Evolutionary conservation across 2,797 vertebrate genomes (phyloP).

Genomic region (Danio kyathit): DNA sequence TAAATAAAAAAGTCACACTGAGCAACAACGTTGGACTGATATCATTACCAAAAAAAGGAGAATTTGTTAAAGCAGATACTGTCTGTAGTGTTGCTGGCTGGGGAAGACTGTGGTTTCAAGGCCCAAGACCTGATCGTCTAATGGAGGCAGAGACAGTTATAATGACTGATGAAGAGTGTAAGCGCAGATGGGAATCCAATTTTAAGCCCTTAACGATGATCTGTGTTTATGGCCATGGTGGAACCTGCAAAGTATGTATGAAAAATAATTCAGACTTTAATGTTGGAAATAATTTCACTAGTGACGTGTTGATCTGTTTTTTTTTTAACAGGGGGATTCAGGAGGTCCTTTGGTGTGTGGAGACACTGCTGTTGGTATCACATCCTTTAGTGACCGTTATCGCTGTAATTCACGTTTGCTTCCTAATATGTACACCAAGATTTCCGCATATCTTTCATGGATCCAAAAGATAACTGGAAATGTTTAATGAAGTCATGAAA

Average conservation of each 20-base stretch:
- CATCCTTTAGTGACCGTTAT: no score
- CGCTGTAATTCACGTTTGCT: no score
- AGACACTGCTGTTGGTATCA: no score
- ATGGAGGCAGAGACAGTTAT: slow-evolving; percentile 39
- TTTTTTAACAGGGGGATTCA: slow-evolving; percentile 17
- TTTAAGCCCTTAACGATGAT: background rate
- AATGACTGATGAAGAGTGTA: background rate
- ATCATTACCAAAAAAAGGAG: slow-evolving; percentile 12
- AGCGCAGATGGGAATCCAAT: accelerated
- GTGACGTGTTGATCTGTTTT: background rate
- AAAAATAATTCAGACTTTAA: background rate
- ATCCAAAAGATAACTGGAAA: background rate
- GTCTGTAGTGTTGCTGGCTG: slow-evolving; percentile 61
- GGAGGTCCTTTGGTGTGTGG: background rate
- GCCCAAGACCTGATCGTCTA: accelerated
- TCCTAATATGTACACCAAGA: no score
- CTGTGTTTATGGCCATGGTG: slow-evolving; percentile 1
- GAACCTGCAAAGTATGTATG: background rate
- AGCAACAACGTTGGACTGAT: slow-evolving; percentile 5
- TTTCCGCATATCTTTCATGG: slow-evolving; percentile 22
- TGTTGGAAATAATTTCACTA: background rate
- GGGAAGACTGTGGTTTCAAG: background rate
- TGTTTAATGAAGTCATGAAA: background rate
- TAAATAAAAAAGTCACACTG: background rate
- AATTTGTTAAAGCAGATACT: background rate